Base-by-base conservation (phyloP, 2,113 vertebrate genomes). In the Neotragus pygmaeus region DNA sequence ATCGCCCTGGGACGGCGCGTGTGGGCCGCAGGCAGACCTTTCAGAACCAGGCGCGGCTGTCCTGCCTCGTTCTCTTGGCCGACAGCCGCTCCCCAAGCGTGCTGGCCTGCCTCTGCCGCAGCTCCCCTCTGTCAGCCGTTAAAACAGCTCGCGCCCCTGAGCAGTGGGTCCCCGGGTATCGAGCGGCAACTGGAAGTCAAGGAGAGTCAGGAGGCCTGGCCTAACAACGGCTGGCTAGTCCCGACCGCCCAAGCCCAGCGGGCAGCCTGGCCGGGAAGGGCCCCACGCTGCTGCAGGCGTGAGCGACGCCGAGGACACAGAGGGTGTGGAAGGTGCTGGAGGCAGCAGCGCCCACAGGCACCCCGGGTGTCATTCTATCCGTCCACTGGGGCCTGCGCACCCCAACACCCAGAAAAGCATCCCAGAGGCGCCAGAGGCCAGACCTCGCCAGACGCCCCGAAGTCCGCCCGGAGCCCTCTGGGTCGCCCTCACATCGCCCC, bases 381-480 rank as follows among this genome's bases (percentile, higher is more conserved):
- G 15, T 36, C n/a, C n/a, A 7, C 23, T 47, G 88, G 55, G 75
- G 16, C 57, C 28, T n/a, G 66, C 2, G 17, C 17, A 10, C 62
- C 51, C 45, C 19, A 57, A 8, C 23, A 3, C 47, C 45, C 33
- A 7, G 19, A 10, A 8, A 62, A 39, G 45, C 23, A 43, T 5
- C 57, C 57, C 28, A 23, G 7, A 5, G 1, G 7, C 11, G 84
- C 58, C 51, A 7, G 30, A 49, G 73, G 23, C 28, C 1, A 6
- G 4, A 19, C 25, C 2, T 11, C 21, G 43, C 5, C 3, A 8
- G 7, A 10, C 13, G 36, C 10, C 49, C 66, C 10, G 17, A 1
- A 0, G 16, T 2, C 19, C 5, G 0, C 62, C 47, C 1, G 0
- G 19, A 0, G 0, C 1, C 17, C 17, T 9, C 16, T 0, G 3